Evolutionary conservation across 2,113 vertebrate species (phyloP).

Genomic region (Xenus cinereus): DNA sequence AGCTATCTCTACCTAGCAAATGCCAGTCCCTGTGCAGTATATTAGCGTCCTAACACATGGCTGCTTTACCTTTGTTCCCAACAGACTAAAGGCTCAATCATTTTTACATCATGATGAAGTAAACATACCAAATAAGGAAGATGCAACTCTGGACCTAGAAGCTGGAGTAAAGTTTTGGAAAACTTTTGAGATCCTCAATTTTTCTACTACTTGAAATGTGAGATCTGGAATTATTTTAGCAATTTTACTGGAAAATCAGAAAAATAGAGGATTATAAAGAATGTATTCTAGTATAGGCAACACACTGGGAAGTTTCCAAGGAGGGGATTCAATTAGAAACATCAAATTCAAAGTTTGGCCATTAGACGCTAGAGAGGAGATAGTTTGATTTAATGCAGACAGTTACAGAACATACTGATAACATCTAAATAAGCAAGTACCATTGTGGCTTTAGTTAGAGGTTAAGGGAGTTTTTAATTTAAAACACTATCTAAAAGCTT

Average conservation of each 20-base stretch:
- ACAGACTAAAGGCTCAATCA: neutral
- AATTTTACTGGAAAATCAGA: neutral
- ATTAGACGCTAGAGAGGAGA: neutral
- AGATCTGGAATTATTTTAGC: neutral
- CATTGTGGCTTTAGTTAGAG: neutral
- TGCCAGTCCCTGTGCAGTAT: accelerated
- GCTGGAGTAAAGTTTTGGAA: neutral
- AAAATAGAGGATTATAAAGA: neutral
- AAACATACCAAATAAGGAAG: neutral
- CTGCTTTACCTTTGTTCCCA: neutral
- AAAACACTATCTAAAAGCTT: neutral
- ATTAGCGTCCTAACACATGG: neutral
- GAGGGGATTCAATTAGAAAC: neutral
- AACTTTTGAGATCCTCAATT: neutral
- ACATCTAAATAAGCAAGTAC: neutral
- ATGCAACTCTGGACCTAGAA: neutral
- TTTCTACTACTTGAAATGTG: neutral
- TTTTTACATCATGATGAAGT: neutral
- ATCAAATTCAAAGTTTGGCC: neutral
- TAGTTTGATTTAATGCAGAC: neutral
- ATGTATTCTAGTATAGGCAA: neutral
- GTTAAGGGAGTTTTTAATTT: neutral
- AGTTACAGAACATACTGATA: neutral
- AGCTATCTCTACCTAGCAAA: neutral
- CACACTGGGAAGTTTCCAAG: neutral